These are phyloP conservation scores for Mesocentrotus franciscanus DNA, from an alignment of 53 echinoderm and acorn worm genomes.

Conservation along the genomic window DNA sequence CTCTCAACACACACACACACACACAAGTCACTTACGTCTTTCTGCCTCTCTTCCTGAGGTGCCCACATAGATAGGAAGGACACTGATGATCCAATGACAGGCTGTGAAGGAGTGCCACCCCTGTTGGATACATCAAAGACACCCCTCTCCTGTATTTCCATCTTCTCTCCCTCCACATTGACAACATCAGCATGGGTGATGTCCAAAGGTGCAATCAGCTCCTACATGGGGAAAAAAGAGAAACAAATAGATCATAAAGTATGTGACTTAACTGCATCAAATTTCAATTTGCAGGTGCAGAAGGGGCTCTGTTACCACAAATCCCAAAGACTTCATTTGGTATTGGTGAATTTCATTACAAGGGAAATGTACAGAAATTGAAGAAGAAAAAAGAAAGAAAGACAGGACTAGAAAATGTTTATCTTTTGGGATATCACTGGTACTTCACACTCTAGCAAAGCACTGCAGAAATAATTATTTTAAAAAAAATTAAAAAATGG, in stretches of 20 bases:
- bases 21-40: constrained; percentile 58
- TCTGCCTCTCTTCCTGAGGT: constrained; percentile 75
- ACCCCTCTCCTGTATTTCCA: constrained; percentile 59
- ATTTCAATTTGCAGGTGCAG: too few relatives aligned
- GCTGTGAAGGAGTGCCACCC: constrained; percentile 73
- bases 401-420: too few relatives aligned
- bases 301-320: too few relatives aligned
- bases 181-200: constrained; percentile 89
- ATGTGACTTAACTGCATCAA: too few relatives aligned
- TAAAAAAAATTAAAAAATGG: too few relatives aligned
- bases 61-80: constrained; percentile 96
- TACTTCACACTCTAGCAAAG: too few relatives aligned
- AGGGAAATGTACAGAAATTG: too few relatives aligned
- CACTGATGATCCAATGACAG: constrained; percentile 77
- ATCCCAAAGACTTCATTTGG: too few relatives aligned
- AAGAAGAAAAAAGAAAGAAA: too few relatives aligned
- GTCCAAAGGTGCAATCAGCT: constrained; percentile 71
- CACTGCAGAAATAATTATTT: too few relatives aligned
- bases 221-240: neutral
- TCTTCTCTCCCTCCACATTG: constrained; percentile 89
- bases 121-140: constrained; percentile 26
- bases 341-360: too few relatives aligned
- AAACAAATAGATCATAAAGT: neutral
- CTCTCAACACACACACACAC: neutral
- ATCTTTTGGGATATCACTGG: too few relatives aligned